A percentile compares a stretch with the other conserved stretches of the same genome.
phyloP scores from a whole-genome alignment of 2,113 vertebrate genomes.

The Gobiocypris rarus region DNA sequence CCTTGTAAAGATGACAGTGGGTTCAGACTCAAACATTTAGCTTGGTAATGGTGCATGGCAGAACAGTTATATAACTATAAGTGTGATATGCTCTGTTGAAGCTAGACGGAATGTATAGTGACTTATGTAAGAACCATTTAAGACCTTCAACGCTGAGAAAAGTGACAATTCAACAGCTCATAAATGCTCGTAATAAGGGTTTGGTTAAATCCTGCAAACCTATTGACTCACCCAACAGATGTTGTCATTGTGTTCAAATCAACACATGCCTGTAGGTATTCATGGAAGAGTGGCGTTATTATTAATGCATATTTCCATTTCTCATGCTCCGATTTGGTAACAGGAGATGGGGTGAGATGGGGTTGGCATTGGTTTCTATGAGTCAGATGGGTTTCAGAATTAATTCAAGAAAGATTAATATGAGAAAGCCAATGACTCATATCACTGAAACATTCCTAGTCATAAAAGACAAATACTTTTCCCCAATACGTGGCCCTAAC shows the following conservation, averaged over 20 bases:
- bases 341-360: neutral
- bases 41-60: neutral
- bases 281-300: slow-evolving; percentile 6
- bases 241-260: slow-evolving; percentile 23
- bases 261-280: slow-evolving; percentile 17
- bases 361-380: neutral
- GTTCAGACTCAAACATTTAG: neutral
- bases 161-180: neutral
- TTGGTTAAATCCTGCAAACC: slow-evolving; percentile 13
- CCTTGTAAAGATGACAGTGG: neutral
- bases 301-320: slow-evolving; percentile 28
- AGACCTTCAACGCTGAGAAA: neutral
- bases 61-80: neutral
- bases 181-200: slow-evolving; percentile 1
- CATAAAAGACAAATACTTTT: slow-evolving; percentile 14
- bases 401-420: slow-evolving; percentile 30
- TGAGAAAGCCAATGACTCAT: slow-evolving; percentile 20
- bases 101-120: neutral
- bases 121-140: neutral
- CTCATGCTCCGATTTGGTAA: slow-evolving; percentile 10
- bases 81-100: neutral
- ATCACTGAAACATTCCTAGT: neutral
- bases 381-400: slow-evolving; percentile 4
- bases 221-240: slow-evolving; percentile 8
- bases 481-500: neutral